Percentiles rank a stretch among this genome's conserved stretches.
These are phyloP conservation scores for Streptopelia turtur DNA, from an alignment of 2,797 vertebrate genomes.

Conservation along the genomic window DNA sequence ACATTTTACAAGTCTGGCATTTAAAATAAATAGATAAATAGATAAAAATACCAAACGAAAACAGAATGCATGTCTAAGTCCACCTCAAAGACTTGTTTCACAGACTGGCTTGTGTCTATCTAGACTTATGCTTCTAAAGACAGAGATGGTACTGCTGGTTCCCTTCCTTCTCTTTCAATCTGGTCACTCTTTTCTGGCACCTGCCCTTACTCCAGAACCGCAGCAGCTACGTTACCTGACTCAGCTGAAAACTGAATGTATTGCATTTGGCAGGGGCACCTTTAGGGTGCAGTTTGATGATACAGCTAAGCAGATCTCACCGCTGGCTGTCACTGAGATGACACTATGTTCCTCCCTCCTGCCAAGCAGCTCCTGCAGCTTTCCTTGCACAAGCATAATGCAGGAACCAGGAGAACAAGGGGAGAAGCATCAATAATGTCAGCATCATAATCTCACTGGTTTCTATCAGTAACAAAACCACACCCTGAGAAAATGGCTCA, in stretches of 20 bases:
- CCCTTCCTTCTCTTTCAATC: background rate
- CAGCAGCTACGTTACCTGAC: background rate
- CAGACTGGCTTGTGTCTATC: background rate
- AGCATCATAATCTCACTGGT: background rate
- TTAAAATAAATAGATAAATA: background rate
- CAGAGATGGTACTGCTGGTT: background rate
- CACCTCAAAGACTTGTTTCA: background rate
- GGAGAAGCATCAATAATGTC: background rate
- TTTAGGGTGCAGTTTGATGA: background rate
- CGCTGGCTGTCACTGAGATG: background rate
- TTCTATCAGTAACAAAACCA: background rate
- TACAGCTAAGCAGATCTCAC: conserved; percentile 2
- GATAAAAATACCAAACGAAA: background rate
- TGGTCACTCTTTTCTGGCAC: background rate
- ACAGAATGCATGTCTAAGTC: background rate
- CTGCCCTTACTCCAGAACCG: background rate
- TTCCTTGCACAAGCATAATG: background rate
- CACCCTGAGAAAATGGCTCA: background rate
- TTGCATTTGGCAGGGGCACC: conserved; percentile 14
- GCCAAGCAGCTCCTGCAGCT: conserved; percentile 23
- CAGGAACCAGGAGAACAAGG: background rate
- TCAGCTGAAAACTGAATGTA: background rate
- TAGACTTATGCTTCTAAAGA: background rate
- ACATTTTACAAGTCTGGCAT: background rate
- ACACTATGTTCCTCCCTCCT: background rate